Evolutionary conservation across 2,113 vertebrate species (phyloP), one percentile per base, ranked within the genome.

Genomic region (Macquaria ambigua): DNA sequence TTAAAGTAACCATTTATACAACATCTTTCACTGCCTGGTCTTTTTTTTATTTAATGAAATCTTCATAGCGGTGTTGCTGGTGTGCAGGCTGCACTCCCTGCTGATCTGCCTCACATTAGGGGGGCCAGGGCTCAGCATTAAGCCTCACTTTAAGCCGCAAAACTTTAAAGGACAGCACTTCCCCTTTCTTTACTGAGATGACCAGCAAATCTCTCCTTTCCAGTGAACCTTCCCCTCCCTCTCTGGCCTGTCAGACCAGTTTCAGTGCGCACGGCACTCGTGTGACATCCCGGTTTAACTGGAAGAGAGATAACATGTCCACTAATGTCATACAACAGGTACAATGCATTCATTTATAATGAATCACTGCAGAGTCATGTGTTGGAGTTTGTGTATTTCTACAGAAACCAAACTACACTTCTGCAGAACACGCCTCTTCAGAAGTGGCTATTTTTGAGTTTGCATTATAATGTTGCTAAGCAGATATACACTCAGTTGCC

Each of bases 131-230:
- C 48, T 82, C n/a, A 87, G 83, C 56, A 68, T 77, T 85, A 90
- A 87, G 69, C 79, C 71, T 76, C 50, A 46, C 46, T 81, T 80
- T 73, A 86, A 93, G 82, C 63, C 10, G 41, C 76, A 79, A 63
- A 91, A 87, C 79, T 83, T 92, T 59, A 50, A 87, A 39, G 63
- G 78, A 87, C 81, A 88, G 81, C 83, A 87, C 67, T 79, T 86
- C 85, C 81, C 25, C 81, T 91, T 92, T 92, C 81, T 71, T 77
- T 58, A 58, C 74, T 18, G 23, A 77, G 75, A 82, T 73, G 72
- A 85, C 62, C 53, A 56, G 76, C 46, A 85, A 79, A 86, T 84
- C 77, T 78, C 56, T 50, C 43, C 64, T 69, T 31, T 67, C 56
- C 48, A 71, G 28, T 52, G 61, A 89, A 77, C 74, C 81, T 10